Conservation (phyloP, 2,113 vertebrate genomes). For the Bubo blakistoni region DNA sequence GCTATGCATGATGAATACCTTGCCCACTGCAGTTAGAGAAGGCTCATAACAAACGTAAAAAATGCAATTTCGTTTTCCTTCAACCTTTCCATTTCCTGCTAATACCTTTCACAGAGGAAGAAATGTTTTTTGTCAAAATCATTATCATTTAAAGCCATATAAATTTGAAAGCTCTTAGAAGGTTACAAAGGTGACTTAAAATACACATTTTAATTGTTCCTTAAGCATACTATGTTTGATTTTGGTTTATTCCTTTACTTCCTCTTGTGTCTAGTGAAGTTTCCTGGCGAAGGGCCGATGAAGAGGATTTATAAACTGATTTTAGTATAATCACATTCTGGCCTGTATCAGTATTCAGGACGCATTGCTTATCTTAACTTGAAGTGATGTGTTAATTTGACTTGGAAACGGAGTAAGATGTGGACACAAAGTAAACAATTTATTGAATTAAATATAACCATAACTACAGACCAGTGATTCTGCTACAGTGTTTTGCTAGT, state of each 20-base stretch:
- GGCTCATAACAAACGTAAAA: background rate
- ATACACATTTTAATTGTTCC: background rate
- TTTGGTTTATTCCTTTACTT: background rate
- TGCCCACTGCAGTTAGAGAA: background rate
- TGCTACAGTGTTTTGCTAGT: background rate
- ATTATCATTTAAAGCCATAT: background rate
- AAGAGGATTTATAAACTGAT: background rate
- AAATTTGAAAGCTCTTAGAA: background rate
- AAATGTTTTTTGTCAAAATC: background rate
- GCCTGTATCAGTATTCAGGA: background rate
- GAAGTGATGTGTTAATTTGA: background rate
- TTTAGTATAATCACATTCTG: background rate
- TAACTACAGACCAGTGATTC: background rate
- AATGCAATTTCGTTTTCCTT: background rate
- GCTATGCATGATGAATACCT: background rate
- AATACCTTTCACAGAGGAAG: background rate
- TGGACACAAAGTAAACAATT: background rate
- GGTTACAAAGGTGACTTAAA: background rate
- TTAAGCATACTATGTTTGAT: background rate
- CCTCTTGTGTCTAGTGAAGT: background rate
- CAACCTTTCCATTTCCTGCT: conserved; percentile 11
- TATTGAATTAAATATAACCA: background rate
- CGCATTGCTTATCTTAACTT: background rate
- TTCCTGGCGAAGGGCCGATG: background rate
- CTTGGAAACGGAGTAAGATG: background rate